Conservation (phyloP, 2,113 vertebrate genomes). For the Corydoras maculifer region DNA sequence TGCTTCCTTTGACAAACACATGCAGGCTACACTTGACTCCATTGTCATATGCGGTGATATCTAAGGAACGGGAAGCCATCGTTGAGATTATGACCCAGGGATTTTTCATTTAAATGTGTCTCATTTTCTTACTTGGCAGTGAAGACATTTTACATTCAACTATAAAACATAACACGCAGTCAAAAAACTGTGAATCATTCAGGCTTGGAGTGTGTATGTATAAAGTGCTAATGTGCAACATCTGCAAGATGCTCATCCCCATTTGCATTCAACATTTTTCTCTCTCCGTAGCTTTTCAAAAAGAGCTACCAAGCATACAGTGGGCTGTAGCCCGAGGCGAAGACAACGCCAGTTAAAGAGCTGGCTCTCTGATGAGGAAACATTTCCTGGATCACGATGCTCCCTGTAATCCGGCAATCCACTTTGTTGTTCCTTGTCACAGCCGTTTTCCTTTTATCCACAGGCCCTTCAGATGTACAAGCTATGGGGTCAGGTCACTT, state of each 20-base stretch:
- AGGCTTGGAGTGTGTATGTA: slow-evolving; percentile 11
- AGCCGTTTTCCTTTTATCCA: slow-evolving; percentile 2
- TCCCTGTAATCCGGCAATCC: slow-evolving; percentile 40
- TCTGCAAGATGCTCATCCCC: slow-evolving; percentile 26
- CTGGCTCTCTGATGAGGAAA: slow-evolving; percentile 38
- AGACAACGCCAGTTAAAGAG: slow-evolving; percentile 42
- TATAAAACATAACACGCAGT: neutral
- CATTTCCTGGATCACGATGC: slow-evolving; percentile 31
- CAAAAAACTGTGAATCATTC: slow-evolving; percentile 12
- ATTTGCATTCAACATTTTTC: slow-evolving; percentile 41
- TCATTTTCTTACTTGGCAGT: too few species aligned
- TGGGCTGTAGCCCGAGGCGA: slow-evolving; percentile 44
- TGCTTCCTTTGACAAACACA: too few species aligned
- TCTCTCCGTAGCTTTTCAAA: slow-evolving; percentile 22
- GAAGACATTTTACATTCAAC: neutral
- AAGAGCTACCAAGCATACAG: slow-evolving; percentile 40
- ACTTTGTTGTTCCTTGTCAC: slow-evolving; percentile 22
- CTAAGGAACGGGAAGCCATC: too few species aligned
- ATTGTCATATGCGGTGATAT: too few species aligned
- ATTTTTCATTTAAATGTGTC: too few species aligned
- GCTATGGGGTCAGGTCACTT: neutral
- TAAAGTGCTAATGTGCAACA: slow-evolving; percentile 27
- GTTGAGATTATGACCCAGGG: too few species aligned
- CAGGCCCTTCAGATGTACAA: neutral
- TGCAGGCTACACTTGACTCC: too few species aligned